phyloP scores from a whole-genome alignment of 2,888 invertebrate species.

The Gastrophysa polygoni region DNA sequence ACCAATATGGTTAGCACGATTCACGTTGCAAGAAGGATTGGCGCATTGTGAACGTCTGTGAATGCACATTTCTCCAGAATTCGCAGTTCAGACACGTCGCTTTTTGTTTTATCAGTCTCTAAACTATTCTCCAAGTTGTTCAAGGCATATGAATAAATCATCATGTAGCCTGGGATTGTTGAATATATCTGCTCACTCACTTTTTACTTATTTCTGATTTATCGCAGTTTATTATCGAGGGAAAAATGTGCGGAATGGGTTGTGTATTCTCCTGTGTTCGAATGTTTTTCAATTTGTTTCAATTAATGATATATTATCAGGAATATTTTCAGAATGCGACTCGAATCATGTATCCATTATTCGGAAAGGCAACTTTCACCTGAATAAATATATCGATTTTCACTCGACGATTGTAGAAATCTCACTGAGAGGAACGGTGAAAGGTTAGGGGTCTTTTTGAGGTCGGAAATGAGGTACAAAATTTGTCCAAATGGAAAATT shows the following conservation, averaged over 20 bases:
- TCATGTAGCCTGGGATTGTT: background rate
- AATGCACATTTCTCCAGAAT: constrained; percentile 22
- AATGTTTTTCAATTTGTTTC: too few relatives aligned
- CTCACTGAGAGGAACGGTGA: too few relatives aligned
- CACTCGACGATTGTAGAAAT: too few relatives aligned
- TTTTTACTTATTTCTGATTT: background rate
- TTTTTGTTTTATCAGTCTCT: constrained; percentile 33
- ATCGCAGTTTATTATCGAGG: background rate
- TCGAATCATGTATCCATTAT: too few relatives aligned
- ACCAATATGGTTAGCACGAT: background rate
- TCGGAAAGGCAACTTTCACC: too few relatives aligned
- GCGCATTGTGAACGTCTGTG: constrained; percentile 11
- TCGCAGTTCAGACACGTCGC: constrained; percentile 29
- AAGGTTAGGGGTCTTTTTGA: too few relatives aligned
- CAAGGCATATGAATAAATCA: constrained; percentile 29
- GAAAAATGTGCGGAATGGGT: background rate
- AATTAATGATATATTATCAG: too few relatives aligned
- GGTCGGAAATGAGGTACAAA: too few relatives aligned
- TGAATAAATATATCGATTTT: too few relatives aligned
- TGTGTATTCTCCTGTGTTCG: too few relatives aligned
- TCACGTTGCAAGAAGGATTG: background rate
- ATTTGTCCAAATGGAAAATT: too few relatives aligned
- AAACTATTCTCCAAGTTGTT: constrained; percentile 31
- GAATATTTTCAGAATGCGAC: too few relatives aligned
- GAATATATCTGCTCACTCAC: background rate